phyloP scores from a whole-genome alignment of 2,113 vertebrate genomes.

The Megaceryle maxima region DNA sequence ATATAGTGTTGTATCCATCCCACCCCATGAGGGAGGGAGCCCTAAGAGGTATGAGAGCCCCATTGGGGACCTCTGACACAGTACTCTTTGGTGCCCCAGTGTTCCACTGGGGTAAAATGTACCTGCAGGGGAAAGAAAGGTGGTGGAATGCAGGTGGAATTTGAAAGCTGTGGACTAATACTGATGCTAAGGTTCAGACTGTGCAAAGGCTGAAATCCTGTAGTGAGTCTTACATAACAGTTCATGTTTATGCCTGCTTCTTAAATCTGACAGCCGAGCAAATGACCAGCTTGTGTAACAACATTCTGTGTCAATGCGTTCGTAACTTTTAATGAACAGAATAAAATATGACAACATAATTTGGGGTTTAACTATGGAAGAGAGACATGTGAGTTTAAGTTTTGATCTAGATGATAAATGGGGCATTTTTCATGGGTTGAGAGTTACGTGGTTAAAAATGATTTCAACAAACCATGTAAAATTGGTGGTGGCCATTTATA shows the following conservation, averaged over 20 bases:
- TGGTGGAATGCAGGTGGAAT: neutral
- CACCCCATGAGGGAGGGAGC: neutral
- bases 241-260: neutral
- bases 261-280: neutral
- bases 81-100: neutral
- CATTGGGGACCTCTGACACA: too few relatives aligned
- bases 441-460: slow-evolving; percentile 34
- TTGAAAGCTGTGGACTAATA: neutral
- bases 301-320: neutral
- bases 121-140: neutral
- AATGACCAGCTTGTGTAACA: neutral
- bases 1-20: too few relatives aligned
- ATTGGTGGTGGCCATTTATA: slow-evolving; percentile 42
- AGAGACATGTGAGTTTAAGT: neutral
- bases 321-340: neutral
- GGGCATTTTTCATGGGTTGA: slow-evolving; percentile 17
- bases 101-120: neutral
- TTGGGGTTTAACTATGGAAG: neutral
- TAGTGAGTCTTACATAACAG: neutral
- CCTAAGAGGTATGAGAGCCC: neutral
- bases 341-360: neutral
- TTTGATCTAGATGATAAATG: slow-evolving; percentile 34
- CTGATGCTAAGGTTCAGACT: neutral
- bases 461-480: slow-evolving; percentile 44
- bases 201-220: neutral